Percentiles rank a stretch among this genome's conserved stretches.
These are phyloP conservation scores for Geopemphigus sp. DNA, from an alignment of 1,140 invertebrate species.

Conservation along the genomic window DNA sequence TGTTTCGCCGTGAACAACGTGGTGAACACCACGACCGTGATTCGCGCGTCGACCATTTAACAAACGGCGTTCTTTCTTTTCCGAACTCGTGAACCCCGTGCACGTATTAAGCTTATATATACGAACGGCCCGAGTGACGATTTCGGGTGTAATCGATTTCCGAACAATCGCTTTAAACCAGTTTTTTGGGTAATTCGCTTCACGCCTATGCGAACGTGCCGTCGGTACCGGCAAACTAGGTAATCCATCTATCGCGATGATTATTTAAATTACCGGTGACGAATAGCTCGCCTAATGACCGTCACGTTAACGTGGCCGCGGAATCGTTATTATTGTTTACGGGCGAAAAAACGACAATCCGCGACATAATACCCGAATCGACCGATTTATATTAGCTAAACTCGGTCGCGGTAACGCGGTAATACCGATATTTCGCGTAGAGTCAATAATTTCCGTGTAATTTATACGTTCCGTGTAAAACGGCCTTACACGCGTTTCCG, in stretches of 20 bases:
- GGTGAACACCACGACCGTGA: slow-evolving; percentile 5
- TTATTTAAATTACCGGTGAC: too few relatives aligned
- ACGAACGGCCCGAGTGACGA: neutral
- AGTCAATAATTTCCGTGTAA: neutral
- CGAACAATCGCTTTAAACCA: neutral
- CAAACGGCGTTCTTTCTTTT: neutral
- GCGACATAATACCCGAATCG: neutral
- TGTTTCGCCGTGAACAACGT: slow-evolving; percentile 8
- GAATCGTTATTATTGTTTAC: too few relatives aligned
- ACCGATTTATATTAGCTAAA: slow-evolving; percentile 13
- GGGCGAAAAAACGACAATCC: neutral
- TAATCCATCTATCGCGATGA: neutral
- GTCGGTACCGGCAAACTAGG: neutral
- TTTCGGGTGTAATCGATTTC: neutral
- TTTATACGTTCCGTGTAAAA: neutral
- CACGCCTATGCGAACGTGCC: neutral
- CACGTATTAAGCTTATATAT: neutral
- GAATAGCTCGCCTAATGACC: neutral
- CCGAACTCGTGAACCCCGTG: slow-evolving; percentile 12
- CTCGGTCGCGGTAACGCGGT: neutral
- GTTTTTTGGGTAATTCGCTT: slow-evolving; percentile 7
- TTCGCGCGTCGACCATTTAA: slow-evolving; percentile 24
- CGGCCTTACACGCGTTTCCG: slow-evolving; percentile 18
- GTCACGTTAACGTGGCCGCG: neutral
- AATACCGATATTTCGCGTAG: neutral